Conservation (phyloP, 30 jellyfish, hydroid and myxozoan genomes). For the Phacellophora camtschatica region DNA sequence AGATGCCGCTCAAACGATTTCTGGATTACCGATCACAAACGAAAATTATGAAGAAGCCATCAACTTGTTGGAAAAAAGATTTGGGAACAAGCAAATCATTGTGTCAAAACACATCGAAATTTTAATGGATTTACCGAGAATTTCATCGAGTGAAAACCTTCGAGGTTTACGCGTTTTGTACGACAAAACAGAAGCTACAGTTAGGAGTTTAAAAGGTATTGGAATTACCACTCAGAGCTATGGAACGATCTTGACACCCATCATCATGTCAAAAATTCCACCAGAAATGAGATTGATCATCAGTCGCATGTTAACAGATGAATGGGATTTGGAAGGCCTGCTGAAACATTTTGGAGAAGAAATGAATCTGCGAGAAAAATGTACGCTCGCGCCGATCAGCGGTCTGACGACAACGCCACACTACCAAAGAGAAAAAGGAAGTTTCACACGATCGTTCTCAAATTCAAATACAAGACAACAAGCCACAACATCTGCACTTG, state of each 20-base stretch:
- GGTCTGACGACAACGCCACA: too few relatives aligned
- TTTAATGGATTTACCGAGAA: not conserved
- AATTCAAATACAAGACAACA: not conserved
- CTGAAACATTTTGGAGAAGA: conserved; percentile 26
- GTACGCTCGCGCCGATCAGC: too few relatives aligned
- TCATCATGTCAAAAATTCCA: conserved; percentile 10
- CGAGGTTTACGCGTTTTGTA: not conserved
- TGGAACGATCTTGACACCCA: not conserved
- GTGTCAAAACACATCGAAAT: conserved; percentile 19
- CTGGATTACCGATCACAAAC: not conserved
- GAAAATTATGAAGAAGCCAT: conserved; percentile 10
- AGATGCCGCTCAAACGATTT: not conserved
- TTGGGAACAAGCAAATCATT: conserved; percentile 23
- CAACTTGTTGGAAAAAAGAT: conserved; percentile 1
- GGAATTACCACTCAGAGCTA: not conserved
- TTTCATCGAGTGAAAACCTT: not conserved
- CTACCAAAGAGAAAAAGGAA: too few relatives aligned
- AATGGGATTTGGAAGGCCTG: conserved; percentile 16
- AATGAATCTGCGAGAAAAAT: conserved; percentile 1
- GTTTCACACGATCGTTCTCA: too few relatives aligned
- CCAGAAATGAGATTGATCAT: conserved; percentile 4
- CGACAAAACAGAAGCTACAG: conserved; percentile 11
- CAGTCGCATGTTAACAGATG: not conserved
- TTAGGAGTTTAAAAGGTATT: not conserved
- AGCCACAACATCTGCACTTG: not conserved